Conservation (phyloP, 2,113 vertebrate species). For the Montifringilla adamsi region DNA sequence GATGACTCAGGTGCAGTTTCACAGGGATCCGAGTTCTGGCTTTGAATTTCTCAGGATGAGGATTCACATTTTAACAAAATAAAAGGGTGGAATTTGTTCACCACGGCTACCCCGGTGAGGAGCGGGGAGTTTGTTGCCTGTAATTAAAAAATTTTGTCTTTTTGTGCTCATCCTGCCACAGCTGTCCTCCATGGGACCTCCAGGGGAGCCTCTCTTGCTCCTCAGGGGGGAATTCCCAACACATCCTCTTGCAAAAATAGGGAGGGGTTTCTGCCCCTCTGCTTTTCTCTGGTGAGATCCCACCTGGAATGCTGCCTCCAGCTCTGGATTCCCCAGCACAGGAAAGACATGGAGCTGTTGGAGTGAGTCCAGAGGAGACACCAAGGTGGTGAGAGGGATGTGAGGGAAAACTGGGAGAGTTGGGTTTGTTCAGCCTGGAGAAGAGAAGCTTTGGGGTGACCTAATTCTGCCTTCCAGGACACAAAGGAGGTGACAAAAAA, state of each 20-base stretch:
- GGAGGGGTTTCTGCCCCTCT: background rate
- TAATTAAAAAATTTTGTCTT: background rate
- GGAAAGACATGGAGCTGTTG: background rate
- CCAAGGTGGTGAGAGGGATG: background rate
- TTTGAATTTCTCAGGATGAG: background rate
- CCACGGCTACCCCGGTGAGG: fast-evolving
- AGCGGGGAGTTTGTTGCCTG: background rate
- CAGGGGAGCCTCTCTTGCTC: background rate
- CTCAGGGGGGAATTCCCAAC: background rate
- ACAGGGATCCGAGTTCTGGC: background rate
- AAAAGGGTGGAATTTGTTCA: background rate
- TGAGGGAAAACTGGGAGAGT: background rate
- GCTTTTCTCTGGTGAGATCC: background rate
- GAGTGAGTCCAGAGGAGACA: background rate
- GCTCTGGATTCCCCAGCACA: too few relatives aligned
- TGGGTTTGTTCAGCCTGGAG: background rate
- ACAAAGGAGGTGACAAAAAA: background rate
- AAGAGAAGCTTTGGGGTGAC: background rate
- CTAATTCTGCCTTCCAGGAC: background rate
- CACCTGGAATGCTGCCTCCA: background rate
- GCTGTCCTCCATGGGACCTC: background rate
- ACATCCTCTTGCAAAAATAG: background rate
- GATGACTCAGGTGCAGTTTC: background rate
- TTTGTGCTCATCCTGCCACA: background rate
- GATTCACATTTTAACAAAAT: background rate